Percentiles rank a stretch among this genome's conserved stretches.
Conservation (phyloP, 2,113 vertebrate genomes). For the Rhabdornis inornatus region DNA sequence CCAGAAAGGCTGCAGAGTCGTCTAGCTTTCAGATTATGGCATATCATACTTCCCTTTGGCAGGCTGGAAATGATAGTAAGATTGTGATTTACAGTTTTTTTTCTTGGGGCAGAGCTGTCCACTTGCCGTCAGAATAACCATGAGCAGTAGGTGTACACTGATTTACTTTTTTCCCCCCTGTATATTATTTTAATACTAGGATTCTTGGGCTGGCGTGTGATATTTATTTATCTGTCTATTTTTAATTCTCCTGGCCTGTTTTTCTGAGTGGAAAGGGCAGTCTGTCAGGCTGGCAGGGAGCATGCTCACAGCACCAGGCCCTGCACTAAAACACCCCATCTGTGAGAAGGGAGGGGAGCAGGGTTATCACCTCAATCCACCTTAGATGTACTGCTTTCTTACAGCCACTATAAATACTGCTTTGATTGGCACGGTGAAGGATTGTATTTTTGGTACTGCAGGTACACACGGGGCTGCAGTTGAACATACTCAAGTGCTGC, state of each 20-base stretch:
- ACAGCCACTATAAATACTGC: not conserved
- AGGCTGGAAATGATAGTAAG: not conserved
- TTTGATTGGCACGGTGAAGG: not conserved
- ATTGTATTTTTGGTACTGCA: not conserved
- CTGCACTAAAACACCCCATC: not conserved
- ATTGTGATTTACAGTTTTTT: not conserved
- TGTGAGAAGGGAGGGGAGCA: not conserved
- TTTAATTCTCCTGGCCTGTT: not conserved
- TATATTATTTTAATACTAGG: not conserved
- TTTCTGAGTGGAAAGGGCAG: not conserved
- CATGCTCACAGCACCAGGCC: accelerated
- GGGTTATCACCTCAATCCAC: not conserved
- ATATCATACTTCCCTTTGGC: not conserved
- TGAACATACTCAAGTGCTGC: not conserved
- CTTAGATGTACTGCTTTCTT: not conserved
- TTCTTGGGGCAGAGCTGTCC: not conserved
- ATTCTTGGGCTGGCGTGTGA: not conserved
- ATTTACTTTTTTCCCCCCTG: accelerated
- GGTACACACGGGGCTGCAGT: not conserved
- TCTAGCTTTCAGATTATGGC: not conserved
- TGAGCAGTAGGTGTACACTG: not conserved
- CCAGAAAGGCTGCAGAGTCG: not conserved
- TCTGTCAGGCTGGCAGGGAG: not conserved
- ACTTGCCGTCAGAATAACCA: not conserved
- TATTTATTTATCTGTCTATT: not conserved